Evolutionary conservation across 2,888 invertebrate genomes (phyloP).

Genomic region (Amblyjoppa proteus): DNA sequence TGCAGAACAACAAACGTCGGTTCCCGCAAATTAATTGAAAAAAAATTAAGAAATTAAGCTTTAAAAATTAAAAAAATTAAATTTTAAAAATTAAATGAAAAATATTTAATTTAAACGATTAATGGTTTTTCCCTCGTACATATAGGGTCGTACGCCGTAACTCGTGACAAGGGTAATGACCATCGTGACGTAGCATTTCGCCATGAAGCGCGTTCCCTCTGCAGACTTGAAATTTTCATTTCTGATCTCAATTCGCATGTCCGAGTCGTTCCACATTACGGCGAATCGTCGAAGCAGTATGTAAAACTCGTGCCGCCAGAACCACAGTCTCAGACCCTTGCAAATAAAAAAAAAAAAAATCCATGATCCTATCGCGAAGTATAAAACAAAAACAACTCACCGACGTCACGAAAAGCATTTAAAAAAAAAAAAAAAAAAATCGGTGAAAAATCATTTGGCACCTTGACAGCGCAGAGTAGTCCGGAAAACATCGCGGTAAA

Average conservation of each 20-base stretch:
- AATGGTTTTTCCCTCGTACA: slow-evolving; percentile 35
- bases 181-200: slow-evolving; percentile 62
- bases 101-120: background rate
- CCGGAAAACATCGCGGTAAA: slow-evolving; percentile 66
- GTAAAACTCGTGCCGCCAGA: slow-evolving; percentile 60
- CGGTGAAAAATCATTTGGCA: background rate
- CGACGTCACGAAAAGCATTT: background rate
- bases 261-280: slow-evolving; percentile 59
- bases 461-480: slow-evolving; percentile 63
- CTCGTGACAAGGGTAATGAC: slow-evolving; percentile 55
- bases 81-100: background rate
- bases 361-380: background rate
- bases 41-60: background rate
- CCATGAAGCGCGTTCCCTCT: slow-evolving; percentile 28
- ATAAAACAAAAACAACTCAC: background rate
- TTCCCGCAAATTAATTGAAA: background rate
- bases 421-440: background rate
- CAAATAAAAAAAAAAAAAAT: background rate
- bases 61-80: background rate
- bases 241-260: slow-evolving; percentile 12
- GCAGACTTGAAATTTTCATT: slow-evolving; percentile 49
- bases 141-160: slow-evolving; percentile 62
- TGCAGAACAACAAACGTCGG: slow-evolving; percentile 10
- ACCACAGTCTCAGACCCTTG: slow-evolving; percentile 62
- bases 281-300: slow-evolving; percentile 48